Percentiles rank a stretch among this genome's conserved stretches.
Conservation (phyloP, 2,888 invertebrate species). For the Caradrina clavipalpis region DNA sequence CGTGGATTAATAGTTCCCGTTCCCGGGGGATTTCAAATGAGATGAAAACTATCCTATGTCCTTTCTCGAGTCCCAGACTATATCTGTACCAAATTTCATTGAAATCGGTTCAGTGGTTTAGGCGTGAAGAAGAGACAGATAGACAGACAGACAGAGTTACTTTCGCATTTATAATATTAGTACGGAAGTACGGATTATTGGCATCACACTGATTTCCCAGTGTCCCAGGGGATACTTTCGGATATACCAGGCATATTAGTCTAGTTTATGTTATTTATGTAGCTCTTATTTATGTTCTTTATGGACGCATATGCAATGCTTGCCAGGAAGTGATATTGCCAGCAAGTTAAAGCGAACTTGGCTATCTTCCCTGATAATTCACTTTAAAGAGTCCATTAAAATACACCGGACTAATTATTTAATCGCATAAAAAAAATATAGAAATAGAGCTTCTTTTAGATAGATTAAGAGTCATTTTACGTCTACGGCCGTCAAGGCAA, state of each 20-base stretch:
- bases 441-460: not conserved
- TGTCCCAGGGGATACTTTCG: conserved; percentile 1
- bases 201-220: not conserved
- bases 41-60: too few relatives aligned
- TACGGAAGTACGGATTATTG: too few relatives aligned
- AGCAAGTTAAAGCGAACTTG: conserved; percentile 17
- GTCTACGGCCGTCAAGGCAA: not conserved
- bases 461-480: not conserved
- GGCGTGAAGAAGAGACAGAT: too few relatives aligned
- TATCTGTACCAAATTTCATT: too few relatives aligned
- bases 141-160: too few relatives aligned
- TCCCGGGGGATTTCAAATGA: too few relatives aligned
- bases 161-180: too few relatives aligned
- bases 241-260: conserved; percentile 30
- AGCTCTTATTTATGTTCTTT: too few relatives aligned
- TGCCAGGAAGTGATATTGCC: conserved; percentile 14
- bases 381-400: not conserved
- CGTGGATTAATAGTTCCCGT: too few relatives aligned
- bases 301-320: not conserved
- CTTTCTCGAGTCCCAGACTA: too few relatives aligned
- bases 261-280: not conserved
- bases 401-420: not conserved
- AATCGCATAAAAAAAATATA: conserved; percentile 13
- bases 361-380: conserved; percentile 9
- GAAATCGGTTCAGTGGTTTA: too few relatives aligned